Base-by-base conservation (phyloP, 2,797 vertebrate genomes). In the Allobates femoralis region DNA sequence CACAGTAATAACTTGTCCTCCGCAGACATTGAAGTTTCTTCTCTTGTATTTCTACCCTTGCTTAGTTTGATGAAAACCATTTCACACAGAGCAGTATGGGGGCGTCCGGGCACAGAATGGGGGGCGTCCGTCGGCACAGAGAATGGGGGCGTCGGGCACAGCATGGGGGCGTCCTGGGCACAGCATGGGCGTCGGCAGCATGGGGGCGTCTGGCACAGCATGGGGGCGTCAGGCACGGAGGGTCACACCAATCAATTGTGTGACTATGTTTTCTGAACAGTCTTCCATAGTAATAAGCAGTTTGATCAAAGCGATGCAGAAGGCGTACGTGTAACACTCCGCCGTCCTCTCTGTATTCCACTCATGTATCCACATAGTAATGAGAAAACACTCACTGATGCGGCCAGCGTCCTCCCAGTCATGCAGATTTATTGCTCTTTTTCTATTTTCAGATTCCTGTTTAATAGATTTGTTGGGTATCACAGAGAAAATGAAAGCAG, bases 271-370 rank as follows among this genome's bases (percentile, higher is more conserved):
- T 58, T 46, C 14, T 28, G 67, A 83, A 58, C 41, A 18, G 53
- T 60, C 56, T 60, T 83, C 32, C 32, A 73, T 83, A 82, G 34
- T 51, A 73, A 82, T 81, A 78, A 58, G 56, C 21, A 15, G 76
- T 79, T 12, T 41, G 21, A 60, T 58, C 11, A 78, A 32, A n/a
- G 28, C 32, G 1, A 14, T 67, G 30, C 21, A 26, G 80, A 28
- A 21, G 3, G 30, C 67, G 16, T 37, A 32, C 11, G 5, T 19
- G 73, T 2, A 67, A 50, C 56, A 18, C 23, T 18, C 6, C 50
- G 3, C 66, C n/a, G 11, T 19, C 50, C 15, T 8, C 3, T 81
- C 80, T 56, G 41, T 55, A 66, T 81, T 67, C 26, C 50, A 12
- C 32, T 28, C 66, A 10, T 26, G 30, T 32, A 34, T 3, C 51